Base-by-base conservation (phyloP, 2,888 invertebrate genomes). In the Plusia festucae region DNA sequence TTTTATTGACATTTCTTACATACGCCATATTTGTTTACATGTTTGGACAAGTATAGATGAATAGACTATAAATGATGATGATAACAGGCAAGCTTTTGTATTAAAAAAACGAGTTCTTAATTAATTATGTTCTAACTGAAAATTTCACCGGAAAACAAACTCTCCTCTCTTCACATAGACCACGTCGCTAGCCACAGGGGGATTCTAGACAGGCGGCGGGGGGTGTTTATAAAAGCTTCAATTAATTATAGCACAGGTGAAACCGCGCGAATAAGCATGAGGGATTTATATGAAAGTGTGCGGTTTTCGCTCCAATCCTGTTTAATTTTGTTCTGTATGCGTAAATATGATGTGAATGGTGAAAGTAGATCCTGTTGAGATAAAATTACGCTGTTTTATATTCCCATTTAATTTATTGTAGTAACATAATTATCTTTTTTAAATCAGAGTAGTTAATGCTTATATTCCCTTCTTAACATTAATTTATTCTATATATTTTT, bases 171-270 rank as follows among this genome's bases (percentile, higher is more conserved):
- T 57, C 5, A 65, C 61, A 72, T 68, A 59, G 11, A 53, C 67
- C 73, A 66, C 16, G 30, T 1, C 5, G 52, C 24, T 73, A 75
- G 73, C 77, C 78, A 55, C 79, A 66, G 62, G 75, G 76, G 79
- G 67, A 68, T 62, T 61, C 61, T 69, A 75, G 76, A 67, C 65
- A 65, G 65, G 57, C 72, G 55, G 66, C 20, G 56, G 68, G 76
- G 76, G 78, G 65, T 83, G 81, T 84, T 86, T 85, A 82, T 82
- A 79, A 79, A 83, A 86, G 84, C 84, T 80, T 78, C 83, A 84
- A 89, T 88, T 89, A 88, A 88, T 88, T 86, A 85, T 79, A 76
- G 81, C 78, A 64, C 86, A 84, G 85, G 86, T 85, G 84, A 81
- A 81, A 74, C 77, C 70, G 65, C 65, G 66, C 66, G 66, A 68